phyloP scores from a whole-genome alignment of 2,888 invertebrate species.

The Pheosia tremula region DNA sequence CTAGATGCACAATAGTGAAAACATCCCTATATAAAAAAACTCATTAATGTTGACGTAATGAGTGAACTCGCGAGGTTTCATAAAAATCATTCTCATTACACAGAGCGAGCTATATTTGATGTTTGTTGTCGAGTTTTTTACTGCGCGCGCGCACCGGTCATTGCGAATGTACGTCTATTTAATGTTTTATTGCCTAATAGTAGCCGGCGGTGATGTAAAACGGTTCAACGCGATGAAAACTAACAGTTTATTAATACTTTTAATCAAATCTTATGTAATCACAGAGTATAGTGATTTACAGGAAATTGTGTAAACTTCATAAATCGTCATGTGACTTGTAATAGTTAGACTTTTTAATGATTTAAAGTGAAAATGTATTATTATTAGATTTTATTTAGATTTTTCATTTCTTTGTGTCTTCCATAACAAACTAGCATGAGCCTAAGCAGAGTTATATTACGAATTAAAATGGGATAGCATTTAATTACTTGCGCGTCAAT shows the following conservation, averaged over 20 bases:
- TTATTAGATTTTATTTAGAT: no score
- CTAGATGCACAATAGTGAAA: no score
- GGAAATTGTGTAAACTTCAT: not conserved
- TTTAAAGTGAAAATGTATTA: no score
- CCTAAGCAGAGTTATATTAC: no score
- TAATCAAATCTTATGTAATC: conserved; percentile 5
- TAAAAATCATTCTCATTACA: not conserved
- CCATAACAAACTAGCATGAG: no score
- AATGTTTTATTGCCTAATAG: conserved; percentile 6
- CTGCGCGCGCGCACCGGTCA: not conserved
- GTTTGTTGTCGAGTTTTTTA: conserved; percentile 3
- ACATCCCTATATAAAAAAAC: not conserved
- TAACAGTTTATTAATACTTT: conserved; percentile 8
- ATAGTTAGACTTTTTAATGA: no score
- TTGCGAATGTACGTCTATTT: conserved; percentile 5
- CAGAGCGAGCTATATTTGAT: conserved; percentile 1
- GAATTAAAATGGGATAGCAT: no score
- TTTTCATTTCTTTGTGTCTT: no score
- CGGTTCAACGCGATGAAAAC: conserved; percentile 3
- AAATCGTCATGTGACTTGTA: not conserved
- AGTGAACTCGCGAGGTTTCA: not conserved
- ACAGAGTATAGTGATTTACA: not conserved
- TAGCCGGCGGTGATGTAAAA: conserved; percentile 6
- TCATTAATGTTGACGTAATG: not conserved
- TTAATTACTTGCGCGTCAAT: no score